Evolutionary conservation across 2,113 vertebrate genomes (phyloP).

Genomic region (Forbesichthys papilliferus): DNA sequence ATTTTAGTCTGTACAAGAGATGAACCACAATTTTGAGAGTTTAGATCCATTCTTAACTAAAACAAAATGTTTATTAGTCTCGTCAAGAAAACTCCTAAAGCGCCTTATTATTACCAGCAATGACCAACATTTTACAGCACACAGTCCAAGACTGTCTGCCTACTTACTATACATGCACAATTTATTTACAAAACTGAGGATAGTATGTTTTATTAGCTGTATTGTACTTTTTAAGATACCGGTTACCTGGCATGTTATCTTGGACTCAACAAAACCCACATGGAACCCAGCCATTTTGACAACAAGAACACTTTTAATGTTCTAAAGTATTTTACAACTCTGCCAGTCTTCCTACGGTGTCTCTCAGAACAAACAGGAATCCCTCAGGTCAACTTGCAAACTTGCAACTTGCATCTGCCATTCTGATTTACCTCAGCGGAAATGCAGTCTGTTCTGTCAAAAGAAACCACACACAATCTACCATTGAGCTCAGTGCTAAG

Average conservation of each 20-base stretch:
- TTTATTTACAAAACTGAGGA: slow-evolving; percentile 30
- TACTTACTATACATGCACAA: slow-evolving; percentile 29
- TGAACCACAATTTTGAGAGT: slow-evolving; percentile 3
- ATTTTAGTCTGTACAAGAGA: neutral
- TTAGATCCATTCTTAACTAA: slow-evolving; percentile 13
- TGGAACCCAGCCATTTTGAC: slow-evolving; percentile 31
- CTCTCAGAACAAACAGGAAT: slow-evolving; percentile 75
- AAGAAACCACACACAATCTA: slow-evolving; percentile 31
- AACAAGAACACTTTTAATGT: slow-evolving; percentile 45
- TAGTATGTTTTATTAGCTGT: slow-evolving; percentile 18
- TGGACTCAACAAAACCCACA: neutral
- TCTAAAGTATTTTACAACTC: slow-evolving; percentile 38
- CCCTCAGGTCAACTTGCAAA: slow-evolving; percentile 82
- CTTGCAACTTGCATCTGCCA: slow-evolving; percentile 44
- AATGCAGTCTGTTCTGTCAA: slow-evolving; percentile 51
- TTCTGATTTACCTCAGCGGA: slow-evolving; percentile 61
- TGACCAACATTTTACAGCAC: slow-evolving; percentile 37
- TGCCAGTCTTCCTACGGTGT: slow-evolving; percentile 76
- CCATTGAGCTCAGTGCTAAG: slow-evolving; percentile 46
- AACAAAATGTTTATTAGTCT: neutral
- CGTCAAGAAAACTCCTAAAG: slow-evolving; percentile 40
- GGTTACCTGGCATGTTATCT: no score
- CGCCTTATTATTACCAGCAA: slow-evolving; percentile 63
- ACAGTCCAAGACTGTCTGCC: slow-evolving; percentile 11
- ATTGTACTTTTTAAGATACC: slow-evolving; percentile 28